A percentile compares a stretch with the other conserved stretches of the same genome.
phyloP scores from a whole-genome alignment of 2,797 vertebrate species.

The Myotis vivesi region DNA sequence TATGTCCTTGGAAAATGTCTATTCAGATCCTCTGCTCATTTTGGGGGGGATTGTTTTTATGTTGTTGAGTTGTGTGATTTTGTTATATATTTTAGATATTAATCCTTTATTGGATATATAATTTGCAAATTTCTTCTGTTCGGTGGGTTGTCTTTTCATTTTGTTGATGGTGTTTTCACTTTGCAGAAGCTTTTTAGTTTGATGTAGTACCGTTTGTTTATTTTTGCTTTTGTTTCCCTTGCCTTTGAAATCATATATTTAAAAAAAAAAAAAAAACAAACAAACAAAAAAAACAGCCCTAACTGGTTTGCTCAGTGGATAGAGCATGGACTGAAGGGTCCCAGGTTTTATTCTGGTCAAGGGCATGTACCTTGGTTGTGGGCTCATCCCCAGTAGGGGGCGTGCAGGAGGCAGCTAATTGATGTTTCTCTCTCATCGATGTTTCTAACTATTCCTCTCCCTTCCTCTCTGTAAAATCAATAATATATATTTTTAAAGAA shows the following conservation, averaged over 20 bases:
- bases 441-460: no score
- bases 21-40: neutral
- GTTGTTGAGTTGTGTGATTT: neutral
- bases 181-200: neutral
- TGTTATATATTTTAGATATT: neutral
- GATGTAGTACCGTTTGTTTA: neutral
- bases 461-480: no score
- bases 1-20: neutral
- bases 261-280: no score
- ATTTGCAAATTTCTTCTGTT: neutral
- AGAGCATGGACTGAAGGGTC: no score
- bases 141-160: neutral
- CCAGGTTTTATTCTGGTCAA: no score
- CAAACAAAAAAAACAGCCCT: no score
- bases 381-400: no score
- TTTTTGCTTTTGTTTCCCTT: neutral
- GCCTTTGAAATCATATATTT: neutral
- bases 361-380: no score
- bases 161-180: neutral
- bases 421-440: no score
- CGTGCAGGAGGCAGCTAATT: no score
- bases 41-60: neutral
- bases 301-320: no score
- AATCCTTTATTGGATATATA: neutral
- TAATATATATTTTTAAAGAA: no score